These are phyloP conservation scores for Pituophis catenifer DNA, from an alignment of 2,113 vertebrate genomes.

Conservation along the genomic window DNA sequence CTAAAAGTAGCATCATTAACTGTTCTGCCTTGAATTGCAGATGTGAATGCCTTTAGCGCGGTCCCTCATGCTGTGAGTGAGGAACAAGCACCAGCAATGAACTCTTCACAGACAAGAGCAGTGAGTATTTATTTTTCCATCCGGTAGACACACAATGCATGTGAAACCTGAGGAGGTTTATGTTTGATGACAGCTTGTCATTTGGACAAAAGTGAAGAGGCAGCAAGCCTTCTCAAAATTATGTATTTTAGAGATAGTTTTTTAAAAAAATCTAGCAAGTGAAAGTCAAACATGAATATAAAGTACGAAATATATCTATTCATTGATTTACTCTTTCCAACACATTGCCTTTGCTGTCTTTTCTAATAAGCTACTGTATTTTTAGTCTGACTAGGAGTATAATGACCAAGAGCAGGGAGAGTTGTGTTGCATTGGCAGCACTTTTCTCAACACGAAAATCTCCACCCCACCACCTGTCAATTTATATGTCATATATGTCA, in stretches of 20 bases:
- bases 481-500: not conserved
- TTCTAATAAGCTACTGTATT: not conserved
- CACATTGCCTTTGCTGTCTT: not conserved
- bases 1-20: conserved; percentile 20
- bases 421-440: not conserved
- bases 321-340: not conserved
- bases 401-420: not conserved
- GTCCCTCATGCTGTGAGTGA: not conserved
- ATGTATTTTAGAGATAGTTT: not conserved
- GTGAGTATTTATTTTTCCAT: conserved; percentile 31
- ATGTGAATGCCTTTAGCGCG: not conserved
- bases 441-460: not conserved
- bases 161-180: conserved; percentile 29
- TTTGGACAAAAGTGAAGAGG: not conserved
- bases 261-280: not conserved
- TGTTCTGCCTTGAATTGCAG: conserved; percentile 21
- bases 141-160: not conserved
- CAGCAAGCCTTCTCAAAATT: conserved; percentile 14
- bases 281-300: not conserved
- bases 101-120: conserved; percentile 2
- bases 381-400: conserved; percentile 9
- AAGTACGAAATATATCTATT: not conserved
- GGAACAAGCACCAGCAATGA: conserved; percentile 27
- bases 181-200: conserved; percentile 29
- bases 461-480: not conserved